Evolutionary conservation across 2,797 vertebrate genomes (phyloP), one percentile per base, ranked within the genome.

Genomic region (Hippoglossus hippoglossus): DNA sequence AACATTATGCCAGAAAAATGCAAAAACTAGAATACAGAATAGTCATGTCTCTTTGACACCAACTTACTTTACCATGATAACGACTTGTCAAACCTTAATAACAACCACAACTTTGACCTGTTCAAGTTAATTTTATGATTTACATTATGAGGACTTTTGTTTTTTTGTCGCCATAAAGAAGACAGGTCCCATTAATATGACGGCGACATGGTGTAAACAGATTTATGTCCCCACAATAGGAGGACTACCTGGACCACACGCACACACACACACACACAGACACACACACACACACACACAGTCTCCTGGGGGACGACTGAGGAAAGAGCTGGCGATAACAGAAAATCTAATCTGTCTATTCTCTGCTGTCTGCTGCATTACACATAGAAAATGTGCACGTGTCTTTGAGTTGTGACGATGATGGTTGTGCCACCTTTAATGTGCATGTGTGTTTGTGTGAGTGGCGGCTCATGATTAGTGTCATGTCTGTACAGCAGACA

Each of bases 341-440:
- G 51, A 89, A 91, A 93, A 82, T 93, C 84, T 88, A 92, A 94
- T 92, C 91, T 91, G 79, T 62, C 79, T 81, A 78, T 79, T 63
- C 47, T 70, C 58, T 52, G 47, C 80, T 63, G 39, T 69, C 58
- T 55, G 47, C 65, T 72, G 56, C 56, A 44, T 56, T 56, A 86
- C 79, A 87, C 54, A 66, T 57, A 74, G 63, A 87, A 77, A 67
- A 52, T 61, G 51, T 66, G 83, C 66, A 18, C 60, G 55, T 57
- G 51, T 39, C 60, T n/a, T 5, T 12, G 13, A 16, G 39, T 13
- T 41, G 39, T 41, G 39, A 12, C 41, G 52, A 26, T 52, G 53
- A 62, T 28, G 50, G 34, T 51, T 47, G 28, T 61, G 66, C 71
- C 68, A 41, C 25, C 52, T 64, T 63, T 34, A 63, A 75, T 54